A percentile compares a stretch with the other conserved stretches of the same genome.
Evolutionary conservation across 2,888 invertebrate species (phyloP).

Genomic region (Xanthorhoe designata): DNA sequence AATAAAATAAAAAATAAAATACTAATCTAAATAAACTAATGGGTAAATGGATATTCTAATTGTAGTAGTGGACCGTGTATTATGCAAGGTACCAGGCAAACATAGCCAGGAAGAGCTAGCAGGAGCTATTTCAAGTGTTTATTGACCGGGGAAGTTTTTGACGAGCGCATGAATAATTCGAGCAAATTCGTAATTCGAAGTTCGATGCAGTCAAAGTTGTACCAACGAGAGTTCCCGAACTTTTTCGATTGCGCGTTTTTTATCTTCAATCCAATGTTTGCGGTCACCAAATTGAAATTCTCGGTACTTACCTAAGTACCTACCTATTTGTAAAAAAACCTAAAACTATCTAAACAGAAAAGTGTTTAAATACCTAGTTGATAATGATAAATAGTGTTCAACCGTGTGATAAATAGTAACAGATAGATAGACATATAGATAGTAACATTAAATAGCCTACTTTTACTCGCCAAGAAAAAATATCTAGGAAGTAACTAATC

Average conservation of each 20-base stretch:
- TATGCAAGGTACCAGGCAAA: not conserved
- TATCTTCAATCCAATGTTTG: constrained; percentile 5
- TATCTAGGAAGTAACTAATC: too few species aligned
- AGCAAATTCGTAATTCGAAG: constrained; percentile 26
- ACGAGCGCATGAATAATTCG: constrained; percentile 27
- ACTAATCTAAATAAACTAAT: too few species aligned
- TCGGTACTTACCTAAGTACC: too few species aligned
- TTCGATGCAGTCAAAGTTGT: constrained; percentile 20
- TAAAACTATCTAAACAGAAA: not conserved
- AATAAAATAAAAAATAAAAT: too few species aligned
- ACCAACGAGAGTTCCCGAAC: constrained; percentile 12
- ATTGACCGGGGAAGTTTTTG: constrained; percentile 9
- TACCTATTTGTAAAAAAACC: not conserved
- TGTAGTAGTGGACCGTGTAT: not conserved
- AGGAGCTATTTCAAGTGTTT: constrained; percentile 6
- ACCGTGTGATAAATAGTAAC: too few species aligned
- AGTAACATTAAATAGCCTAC: too few species aligned
- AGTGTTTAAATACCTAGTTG: too few species aligned
- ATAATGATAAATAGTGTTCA: too few species aligned
- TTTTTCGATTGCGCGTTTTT: constrained; percentile 23
- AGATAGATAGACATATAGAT: too few species aligned
- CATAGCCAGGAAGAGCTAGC: not conserved
- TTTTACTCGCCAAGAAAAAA: not conserved
- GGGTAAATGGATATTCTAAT: too few species aligned
- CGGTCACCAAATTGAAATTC: not conserved